Evolutionary conservation across 2,113 vertebrate genomes (phyloP), one percentile per base, ranked within the genome.

Genomic region (Gambusia affinis): DNA sequence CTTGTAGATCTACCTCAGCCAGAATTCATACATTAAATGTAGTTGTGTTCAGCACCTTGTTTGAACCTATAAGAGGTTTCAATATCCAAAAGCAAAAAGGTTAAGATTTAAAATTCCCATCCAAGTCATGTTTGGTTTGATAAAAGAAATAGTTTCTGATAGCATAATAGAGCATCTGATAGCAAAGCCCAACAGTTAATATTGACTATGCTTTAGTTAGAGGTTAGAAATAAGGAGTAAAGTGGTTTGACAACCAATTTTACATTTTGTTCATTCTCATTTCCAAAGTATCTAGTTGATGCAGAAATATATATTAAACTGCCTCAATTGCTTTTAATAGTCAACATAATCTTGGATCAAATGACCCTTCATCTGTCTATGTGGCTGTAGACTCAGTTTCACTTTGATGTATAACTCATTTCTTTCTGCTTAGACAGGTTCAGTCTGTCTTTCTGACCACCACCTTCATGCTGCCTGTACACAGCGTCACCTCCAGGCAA

Each of bases 401-500:
- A 6, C 0, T 62, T 62, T 62, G 27, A 17, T 62, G 12, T 15
- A 29, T 0, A 22, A 31, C 30, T 64, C 6, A 33, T 33, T 30
- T 62, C 42, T 70, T 0, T 51, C 70, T 76, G 29, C 42, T 62
- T 27, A 1, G 35, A 35, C 0, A 8, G 27, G 27, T 76, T 27
- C 35, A 70, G 7, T 64, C 57, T 71, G 51, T n/a, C 39, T 44
- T 17, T 6, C 60, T 81, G 54, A 51, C 44, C 67, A 35, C 22
- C 12, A 33, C 3, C 63, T 60, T 67, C 39, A 82, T 29, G 57
- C 44, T 12, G 27, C 1, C 64, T 69, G 33, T 64, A 29, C 80
- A 51, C 47, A 82, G 78, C 79, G 42, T 91, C 81, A 85, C 82
- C 91, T 92, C 90, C 92, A 92, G 89, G 17, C 91, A 92, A 71